Evolutionary conservation across 2,113 vertebrate genomes (phyloP).

Genomic region (Bambusicola thoracicus): DNA sequence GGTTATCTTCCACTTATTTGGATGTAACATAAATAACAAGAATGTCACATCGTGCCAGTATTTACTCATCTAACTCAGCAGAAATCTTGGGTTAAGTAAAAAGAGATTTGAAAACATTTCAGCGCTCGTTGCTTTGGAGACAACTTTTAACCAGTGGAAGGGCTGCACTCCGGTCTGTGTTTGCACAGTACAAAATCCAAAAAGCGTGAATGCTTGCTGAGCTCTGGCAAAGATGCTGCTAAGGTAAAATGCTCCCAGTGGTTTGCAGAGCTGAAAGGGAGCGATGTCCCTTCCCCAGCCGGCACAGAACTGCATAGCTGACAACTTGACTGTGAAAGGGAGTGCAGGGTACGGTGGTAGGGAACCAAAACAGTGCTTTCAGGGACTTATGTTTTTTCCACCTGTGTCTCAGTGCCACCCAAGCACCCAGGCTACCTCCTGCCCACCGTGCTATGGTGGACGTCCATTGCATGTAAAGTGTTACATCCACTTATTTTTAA

Average conservation of each 20-base stretch:
- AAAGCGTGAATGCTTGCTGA: background rate
- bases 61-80: conserved; percentile 67
- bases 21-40: conserved; percentile 65
- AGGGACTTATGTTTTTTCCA: background rate
- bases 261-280: background rate
- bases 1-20: conserved; percentile 68
- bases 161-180: background rate
- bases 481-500: background rate
- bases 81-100: conserved; percentile 59
- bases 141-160: conserved; percentile 38
- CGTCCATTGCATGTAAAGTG: background rate
- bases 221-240: background rate
- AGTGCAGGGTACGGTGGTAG: background rate
- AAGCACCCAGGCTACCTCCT: background rate
- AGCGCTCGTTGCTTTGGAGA: conserved; percentile 58
- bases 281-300: background rate
- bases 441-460: accelerated
- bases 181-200: background rate
- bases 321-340: background rate
- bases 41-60: conserved; percentile 47
- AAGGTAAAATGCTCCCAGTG: background rate
- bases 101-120: conserved; percentile 49
- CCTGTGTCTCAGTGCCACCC: background rate
- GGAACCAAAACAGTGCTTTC: background rate
- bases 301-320: background rate